A percentile compares a stretch with the other conserved stretches of the same genome.
These are phyloP conservation scores for Motacilla alba DNA, from an alignment of 2,113 vertebrate genomes.

Conservation along the genomic window DNA sequence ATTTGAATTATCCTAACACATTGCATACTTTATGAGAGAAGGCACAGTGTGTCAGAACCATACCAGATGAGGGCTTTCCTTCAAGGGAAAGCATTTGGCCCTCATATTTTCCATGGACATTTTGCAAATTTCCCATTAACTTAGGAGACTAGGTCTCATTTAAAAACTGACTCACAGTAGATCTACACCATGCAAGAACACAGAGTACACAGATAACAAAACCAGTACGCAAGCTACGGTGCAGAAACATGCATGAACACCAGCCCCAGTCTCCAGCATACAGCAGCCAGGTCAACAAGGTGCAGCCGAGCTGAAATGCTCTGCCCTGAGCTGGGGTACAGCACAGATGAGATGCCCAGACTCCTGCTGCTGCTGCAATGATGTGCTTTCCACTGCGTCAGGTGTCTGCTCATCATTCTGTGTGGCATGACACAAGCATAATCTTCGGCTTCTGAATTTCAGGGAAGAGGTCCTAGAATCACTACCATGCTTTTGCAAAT, in stretches of 20 bases:
- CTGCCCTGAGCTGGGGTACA: not conserved
- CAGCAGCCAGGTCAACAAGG: not conserved
- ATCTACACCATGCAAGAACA: not conserved
- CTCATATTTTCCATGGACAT: not conserved
- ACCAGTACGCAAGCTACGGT: accelerated
- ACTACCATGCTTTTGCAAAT: not conserved
- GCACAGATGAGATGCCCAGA: not conserved
- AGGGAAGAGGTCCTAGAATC: not conserved
- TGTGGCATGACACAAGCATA: accelerated
- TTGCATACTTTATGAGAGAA: not conserved
- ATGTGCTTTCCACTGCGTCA: accelerated
- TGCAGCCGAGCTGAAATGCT: not conserved
- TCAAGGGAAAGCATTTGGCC: not conserved
- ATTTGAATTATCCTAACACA: not conserved
- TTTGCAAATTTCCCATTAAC: not conserved
- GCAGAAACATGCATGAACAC: accelerated
- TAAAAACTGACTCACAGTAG: not conserved
- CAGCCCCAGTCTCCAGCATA: not conserved
- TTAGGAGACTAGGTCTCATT: not conserved
- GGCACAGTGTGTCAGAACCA: not conserved
- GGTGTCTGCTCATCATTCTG: accelerated
- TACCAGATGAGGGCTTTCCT: not conserved
- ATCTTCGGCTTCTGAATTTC: not conserved
- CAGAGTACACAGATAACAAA: not conserved
- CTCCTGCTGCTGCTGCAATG: not conserved